Evolutionary conservation across 2,888 invertebrate genomes (phyloP).

Genomic region (Dermolepida albohirtum): DNA sequence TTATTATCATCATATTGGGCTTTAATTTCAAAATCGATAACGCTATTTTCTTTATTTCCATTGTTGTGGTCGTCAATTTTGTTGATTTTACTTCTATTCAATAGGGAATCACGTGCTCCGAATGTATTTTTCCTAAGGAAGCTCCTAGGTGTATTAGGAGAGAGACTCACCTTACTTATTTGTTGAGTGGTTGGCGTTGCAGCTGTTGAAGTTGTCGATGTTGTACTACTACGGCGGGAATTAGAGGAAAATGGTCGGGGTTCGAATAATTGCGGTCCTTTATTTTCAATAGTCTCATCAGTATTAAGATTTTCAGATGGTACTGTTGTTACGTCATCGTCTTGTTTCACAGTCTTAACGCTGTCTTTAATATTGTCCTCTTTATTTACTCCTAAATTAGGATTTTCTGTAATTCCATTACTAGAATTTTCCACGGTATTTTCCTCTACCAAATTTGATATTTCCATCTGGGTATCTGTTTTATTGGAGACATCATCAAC

Average conservation of each 20-base stretch:
- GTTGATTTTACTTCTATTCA: slow-evolving; percentile 18
- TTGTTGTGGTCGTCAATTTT: slow-evolving; percentile 38
- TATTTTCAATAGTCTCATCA: slow-evolving; percentile 31
- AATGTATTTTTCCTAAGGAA: slow-evolving; percentile 34
- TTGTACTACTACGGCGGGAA: slow-evolving; percentile 54
- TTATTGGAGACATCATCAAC: background rate
- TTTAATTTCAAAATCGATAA: slow-evolving; percentile 41
- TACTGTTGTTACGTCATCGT: background rate
- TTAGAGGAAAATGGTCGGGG: slow-evolving; percentile 59
- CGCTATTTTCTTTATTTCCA: slow-evolving; percentile 41
- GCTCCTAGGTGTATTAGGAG: slow-evolving; percentile 46
- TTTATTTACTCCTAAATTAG: background rate
- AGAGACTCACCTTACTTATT: slow-evolving; percentile 48
- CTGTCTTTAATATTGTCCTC: slow-evolving; percentile 9
- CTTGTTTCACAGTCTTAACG: slow-evolving; percentile 4
- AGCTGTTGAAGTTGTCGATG: slow-evolving; percentile 64
- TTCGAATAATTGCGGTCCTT: slow-evolving; percentile 55
- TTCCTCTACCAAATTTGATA: slow-evolving; percentile 37
- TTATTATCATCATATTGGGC: slow-evolving; percentile 33
- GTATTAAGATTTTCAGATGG: background rate
- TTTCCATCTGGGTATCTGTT: slow-evolving; percentile 17
- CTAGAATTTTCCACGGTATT: slow-evolving; percentile 33
- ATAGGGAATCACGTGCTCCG: slow-evolving; percentile 29
- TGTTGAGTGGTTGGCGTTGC: slow-evolving; percentile 46
- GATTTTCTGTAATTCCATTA: slow-evolving; percentile 12